Evolutionary conservation across 2,888 invertebrate genomes (phyloP), one percentile per base, ranked within the genome.

Genomic region (Sisyra nigra): DNA sequence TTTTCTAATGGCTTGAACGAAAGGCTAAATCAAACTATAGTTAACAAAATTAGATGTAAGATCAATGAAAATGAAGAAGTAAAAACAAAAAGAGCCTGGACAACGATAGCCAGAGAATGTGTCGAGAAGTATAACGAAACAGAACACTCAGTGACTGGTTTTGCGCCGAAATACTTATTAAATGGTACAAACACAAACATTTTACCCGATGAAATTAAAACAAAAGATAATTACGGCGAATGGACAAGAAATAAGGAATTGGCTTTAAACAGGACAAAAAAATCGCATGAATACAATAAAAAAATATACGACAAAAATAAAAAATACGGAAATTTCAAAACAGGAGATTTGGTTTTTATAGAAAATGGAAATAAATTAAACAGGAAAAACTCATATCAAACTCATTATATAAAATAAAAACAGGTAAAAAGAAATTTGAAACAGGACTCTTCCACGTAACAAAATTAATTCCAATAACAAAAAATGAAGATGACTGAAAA

Each of bases 91-190:
- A 32, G 7, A 32, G 44, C 48, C 37, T 50, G 48, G 47, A 41
- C 50, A 38, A 46, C 43, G 3, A 47, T 50, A 36, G 49, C 50
- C 13, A 31, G 40, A 24, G 48, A 51, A 45, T 50, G 50, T 45
- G 47, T 48, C 29, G 34, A 51, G 9, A 52, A 49, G 47, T 55
- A 55, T 39, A 56, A 56, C 40, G 39, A 49, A 40, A 54, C 53
- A 15, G 49, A 50, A 33, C 54, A 54, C 33, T 47, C 51, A 34
- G 47, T 53, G 1, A 55, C 48, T 18, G 38, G 33, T 13, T 50
- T 48, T 42, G 40, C 48, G 39, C 50, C 48, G 36, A 40, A 35
- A 41, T 51, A 49, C 37, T 38, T 50, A 46, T 38, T 48, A 41
- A 31, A 49, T 43, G 49, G 50, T 3, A 47, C 41, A 24, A 35